Evolutionary conservation across 2,888 invertebrate genomes (phyloP).

Genomic region (Platycheirus albimanus): DNA sequence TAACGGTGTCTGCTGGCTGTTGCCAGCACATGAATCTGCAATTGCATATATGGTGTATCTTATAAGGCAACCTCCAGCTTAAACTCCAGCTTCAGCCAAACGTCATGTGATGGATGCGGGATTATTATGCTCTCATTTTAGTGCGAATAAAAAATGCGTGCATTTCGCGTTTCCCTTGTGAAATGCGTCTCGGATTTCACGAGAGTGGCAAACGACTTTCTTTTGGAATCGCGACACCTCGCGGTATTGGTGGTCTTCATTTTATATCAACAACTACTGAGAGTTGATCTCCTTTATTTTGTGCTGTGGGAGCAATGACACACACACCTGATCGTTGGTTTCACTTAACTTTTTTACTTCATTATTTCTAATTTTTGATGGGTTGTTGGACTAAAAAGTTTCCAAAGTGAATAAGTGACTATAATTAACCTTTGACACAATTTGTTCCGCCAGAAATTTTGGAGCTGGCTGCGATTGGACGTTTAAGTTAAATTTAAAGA

Average conservation of each 20-base stretch:
- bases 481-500: neutral
- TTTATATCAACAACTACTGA: conserved; percentile 1
- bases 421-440: conserved; percentile 9
- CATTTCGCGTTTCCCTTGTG: conserved; percentile 63
- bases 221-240: conserved; percentile 44
- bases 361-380: neutral
- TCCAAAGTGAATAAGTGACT: neutral
- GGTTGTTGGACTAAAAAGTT: neutral
- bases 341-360: conserved; percentile 27
- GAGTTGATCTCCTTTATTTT: conserved; percentile 53
- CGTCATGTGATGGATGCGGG: conserved; percentile 20
- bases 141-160: conserved; percentile 51
- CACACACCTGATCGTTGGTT: conserved; percentile 17
- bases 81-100: too few species aligned
- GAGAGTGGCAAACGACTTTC: conserved; percentile 60
- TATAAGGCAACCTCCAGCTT: conserved; percentile 33
- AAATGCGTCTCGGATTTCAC: conserved; percentile 65
- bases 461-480: neutral
- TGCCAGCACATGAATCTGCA: conserved; percentile 14
- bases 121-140: conserved; percentile 45
- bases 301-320: conserved; percentile 54
- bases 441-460: neutral
- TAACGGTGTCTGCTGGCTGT: neutral
- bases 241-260: conserved; percentile 29
- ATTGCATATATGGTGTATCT: conserved; percentile 26